phyloP scores from a whole-genome alignment of 2,888 invertebrate genomes.

The Gastrophysa polygoni region DNA sequence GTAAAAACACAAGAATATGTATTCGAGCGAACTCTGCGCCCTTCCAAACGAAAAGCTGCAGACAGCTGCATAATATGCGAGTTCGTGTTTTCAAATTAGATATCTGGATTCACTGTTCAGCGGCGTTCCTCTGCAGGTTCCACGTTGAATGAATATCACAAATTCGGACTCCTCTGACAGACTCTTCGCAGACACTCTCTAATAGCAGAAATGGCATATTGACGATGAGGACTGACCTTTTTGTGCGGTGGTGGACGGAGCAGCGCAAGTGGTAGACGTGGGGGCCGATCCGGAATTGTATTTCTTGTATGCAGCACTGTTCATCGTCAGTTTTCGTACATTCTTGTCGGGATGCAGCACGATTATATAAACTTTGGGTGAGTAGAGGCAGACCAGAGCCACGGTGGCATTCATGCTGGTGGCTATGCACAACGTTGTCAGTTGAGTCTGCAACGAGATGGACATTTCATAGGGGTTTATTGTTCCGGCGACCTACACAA shows the following conservation, averaged over 20 bases:
- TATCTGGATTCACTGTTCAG: too few species aligned
- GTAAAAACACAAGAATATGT: too few species aligned
- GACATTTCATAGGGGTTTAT: not conserved
- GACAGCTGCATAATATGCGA: too few species aligned
- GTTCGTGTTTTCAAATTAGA: too few species aligned
- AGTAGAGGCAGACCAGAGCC: conserved; percentile 71
- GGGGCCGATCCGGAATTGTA: conserved; percentile 50
- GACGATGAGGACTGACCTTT: conserved; percentile 44
- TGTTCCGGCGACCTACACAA: too few species aligned
- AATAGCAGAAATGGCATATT: too few species aligned
- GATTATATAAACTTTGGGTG: conserved; percentile 75
- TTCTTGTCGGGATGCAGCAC: conserved; percentile 76
- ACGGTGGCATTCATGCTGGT: conserved; percentile 73
- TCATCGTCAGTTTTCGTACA: conserved; percentile 63
- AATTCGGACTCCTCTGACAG: too few species aligned
- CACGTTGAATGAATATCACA: too few species aligned
- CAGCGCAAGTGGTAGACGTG: conserved; percentile 41
- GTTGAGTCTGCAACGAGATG: conserved; percentile 64
- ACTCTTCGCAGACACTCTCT: too few species aligned
- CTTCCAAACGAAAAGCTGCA: too few species aligned
- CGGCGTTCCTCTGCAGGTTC: too few species aligned
- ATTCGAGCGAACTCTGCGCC: too few species aligned
- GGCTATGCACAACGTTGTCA: conserved; percentile 72
- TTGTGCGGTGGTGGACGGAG: conserved; percentile 31
- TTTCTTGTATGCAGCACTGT: conserved; percentile 52